Conservation (phyloP, 64 coral and sea anemone genomes). For the Catalaphyllia jardinei region DNA sequence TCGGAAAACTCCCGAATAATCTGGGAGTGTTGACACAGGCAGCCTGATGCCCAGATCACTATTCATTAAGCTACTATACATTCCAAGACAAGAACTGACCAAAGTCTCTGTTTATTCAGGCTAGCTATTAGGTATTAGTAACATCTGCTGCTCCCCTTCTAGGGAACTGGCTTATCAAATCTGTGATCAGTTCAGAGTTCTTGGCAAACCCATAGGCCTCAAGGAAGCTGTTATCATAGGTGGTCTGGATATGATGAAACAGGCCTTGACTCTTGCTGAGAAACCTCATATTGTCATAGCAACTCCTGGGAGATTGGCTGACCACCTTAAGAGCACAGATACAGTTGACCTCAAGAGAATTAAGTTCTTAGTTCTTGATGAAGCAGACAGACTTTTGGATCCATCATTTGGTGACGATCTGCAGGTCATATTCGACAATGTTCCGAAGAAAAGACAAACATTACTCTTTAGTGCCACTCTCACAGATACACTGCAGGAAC, state of each 20-base stretch:
- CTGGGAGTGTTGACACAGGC: too few species aligned
- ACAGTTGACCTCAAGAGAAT: constrained; percentile 81
- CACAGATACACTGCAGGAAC: constrained; percentile 83
- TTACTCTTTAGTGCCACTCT: constrained; percentile 95
- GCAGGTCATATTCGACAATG: constrained; percentile 76
- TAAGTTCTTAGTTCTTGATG: constrained; percentile 93
- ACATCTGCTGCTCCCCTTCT: neutral
- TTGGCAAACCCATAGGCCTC: constrained; percentile 87
- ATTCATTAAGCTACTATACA: too few species aligned
- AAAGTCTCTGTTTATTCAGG: too few species aligned
- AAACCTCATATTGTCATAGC: constrained; percentile 99
- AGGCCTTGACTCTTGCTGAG: constrained; percentile 71
- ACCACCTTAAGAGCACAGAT: constrained; percentile 96
- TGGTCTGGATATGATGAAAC: constrained; percentile 98
- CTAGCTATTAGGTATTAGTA: neutral
- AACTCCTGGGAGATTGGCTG: constrained; percentile 96
- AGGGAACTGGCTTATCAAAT: constrained; percentile 98
- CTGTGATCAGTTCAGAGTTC: constrained; percentile 87
- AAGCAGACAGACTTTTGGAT: constrained; percentile 93
- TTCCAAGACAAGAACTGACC: too few species aligned
- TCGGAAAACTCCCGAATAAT: too few species aligned
- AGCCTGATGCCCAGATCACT: too few species aligned
- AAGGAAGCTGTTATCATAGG: constrained; percentile 84
- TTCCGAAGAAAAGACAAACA: constrained; percentile 86
- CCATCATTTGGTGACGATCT: constrained; percentile 83